phyloP scores from a whole-genome alignment of 2,113 vertebrate genomes.

The Psephotus haematonotus region DNA sequence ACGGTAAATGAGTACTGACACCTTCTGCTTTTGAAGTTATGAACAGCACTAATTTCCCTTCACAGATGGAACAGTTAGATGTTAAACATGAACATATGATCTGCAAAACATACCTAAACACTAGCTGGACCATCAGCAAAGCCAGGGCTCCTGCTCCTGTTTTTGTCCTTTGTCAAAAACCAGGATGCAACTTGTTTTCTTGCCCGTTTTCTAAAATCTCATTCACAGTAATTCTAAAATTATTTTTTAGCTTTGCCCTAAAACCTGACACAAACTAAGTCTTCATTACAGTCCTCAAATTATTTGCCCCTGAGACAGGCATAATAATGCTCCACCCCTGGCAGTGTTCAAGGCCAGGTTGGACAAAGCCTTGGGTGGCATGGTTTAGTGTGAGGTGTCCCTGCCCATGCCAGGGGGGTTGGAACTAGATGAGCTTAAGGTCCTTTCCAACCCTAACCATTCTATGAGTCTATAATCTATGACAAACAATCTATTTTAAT shows the following conservation, averaged over 20 bases:
- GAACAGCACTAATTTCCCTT: not conserved
- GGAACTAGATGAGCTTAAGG: no score
- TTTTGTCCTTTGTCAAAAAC: not conserved
- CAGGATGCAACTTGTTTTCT: not conserved
- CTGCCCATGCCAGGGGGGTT: no score
- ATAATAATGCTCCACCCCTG: no score
- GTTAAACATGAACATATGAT: not conserved
- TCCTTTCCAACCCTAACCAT: no score
- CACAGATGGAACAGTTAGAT: not conserved
- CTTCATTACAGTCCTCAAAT: not conserved
- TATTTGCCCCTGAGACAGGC: not conserved
- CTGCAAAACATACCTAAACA: not conserved
- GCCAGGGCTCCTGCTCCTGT: not conserved
- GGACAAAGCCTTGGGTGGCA: no score
- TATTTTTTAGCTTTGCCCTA: not conserved
- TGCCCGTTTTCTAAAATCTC: not conserved
- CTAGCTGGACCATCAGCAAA: not conserved
- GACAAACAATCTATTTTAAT: not conserved
- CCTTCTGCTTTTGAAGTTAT: not conserved
- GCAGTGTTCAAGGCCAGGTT: no score
- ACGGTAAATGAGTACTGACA: not conserved
- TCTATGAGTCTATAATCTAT: not conserved
- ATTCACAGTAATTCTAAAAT: not conserved
- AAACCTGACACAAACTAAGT: not conserved
- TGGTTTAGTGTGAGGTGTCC: no score